Conservation (phyloP, 2,888 invertebrate genomes). For the Willowsia nigromaculata region DNA sequence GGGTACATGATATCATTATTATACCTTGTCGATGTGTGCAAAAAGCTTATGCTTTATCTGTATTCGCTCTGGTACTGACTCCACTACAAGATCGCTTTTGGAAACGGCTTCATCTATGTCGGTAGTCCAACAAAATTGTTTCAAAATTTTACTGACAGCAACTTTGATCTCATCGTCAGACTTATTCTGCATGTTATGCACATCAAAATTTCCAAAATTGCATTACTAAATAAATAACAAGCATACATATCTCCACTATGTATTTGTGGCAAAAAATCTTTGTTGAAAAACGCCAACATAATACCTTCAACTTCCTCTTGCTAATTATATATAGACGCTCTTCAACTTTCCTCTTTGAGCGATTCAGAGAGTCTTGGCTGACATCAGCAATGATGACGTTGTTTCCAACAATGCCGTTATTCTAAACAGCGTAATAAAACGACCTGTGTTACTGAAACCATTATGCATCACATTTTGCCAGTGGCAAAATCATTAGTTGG, state of each 20-base stretch:
- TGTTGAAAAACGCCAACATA: neutral
- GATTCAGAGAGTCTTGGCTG: constrained; percentile 81
- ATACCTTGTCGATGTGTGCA: constrained; percentile 80
- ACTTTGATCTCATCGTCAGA: constrained; percentile 80
- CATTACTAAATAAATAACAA: too few relatives aligned
- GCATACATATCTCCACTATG: too few relatives aligned
- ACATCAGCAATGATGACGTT: constrained; percentile 82
- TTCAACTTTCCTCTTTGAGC: constrained; percentile 81
- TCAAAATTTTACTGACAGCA: constrained; percentile 79
- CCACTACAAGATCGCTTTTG: constrained; percentile 82
- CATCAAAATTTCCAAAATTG: too few relatives aligned
- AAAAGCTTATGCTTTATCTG: constrained; percentile 82
- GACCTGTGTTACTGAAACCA: neutral
- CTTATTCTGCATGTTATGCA: neutral
- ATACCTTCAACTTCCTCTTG: constrained; percentile 80
- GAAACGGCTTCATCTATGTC: constrained; percentile 80
- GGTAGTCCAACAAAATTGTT: constrained; percentile 80
- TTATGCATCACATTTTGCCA: neutral
- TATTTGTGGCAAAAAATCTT: too few relatives aligned
- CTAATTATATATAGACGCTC: constrained; percentile 81
- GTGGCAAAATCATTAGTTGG: neutral
- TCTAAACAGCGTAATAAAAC: constrained; percentile 80
- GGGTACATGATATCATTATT: neutral
- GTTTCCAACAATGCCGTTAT: constrained; percentile 82
- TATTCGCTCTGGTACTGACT: constrained; percentile 83